Percentiles rank a stretch among this genome's conserved stretches.
phyloP scores from a whole-genome alignment of 2,113 vertebrate species.

The Phodopus roborovskii region DNA sequence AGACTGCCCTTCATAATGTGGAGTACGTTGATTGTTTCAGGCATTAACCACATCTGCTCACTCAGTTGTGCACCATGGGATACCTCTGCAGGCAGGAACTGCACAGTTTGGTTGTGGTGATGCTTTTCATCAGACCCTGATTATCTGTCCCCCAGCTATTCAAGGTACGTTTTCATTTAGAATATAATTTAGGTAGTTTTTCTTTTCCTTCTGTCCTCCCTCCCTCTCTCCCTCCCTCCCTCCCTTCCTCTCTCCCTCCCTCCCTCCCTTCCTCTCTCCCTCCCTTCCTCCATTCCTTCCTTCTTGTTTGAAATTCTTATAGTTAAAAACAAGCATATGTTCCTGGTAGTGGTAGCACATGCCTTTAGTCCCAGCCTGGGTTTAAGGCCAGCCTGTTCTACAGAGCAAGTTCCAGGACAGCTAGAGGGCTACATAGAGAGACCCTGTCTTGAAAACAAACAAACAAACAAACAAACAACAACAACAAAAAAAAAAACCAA shows the following conservation, averaged over 20 bases:
- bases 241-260: rapidly evolving
- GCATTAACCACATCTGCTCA: slow-evolving; percentile 92
- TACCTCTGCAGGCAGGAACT: slow-evolving; percentile 94
- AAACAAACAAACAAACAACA: slow-evolving; percentile 11
- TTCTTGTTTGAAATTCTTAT: slow-evolving; percentile 10
- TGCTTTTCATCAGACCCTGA: slow-evolving; percentile 96
- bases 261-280: rapidly evolving
- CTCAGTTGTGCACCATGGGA: slow-evolving; percentile 95
- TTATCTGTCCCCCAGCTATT: slow-evolving; percentile 95
- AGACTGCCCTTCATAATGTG: background rate
- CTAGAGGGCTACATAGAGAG: background rate
- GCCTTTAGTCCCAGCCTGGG: background rate
- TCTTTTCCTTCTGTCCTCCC: rapidly evolving
- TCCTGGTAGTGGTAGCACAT: background rate
- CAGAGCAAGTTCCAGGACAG: background rate
- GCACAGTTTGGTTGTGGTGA: slow-evolving; percentile 96
- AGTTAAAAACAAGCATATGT: background rate
- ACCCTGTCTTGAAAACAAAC: background rate
- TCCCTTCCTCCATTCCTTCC: too few relatives aligned
- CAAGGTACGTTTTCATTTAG: slow-evolving; percentile 90
- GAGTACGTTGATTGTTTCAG: slow-evolving; percentile 80
- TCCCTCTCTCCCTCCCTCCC: rapidly evolving
- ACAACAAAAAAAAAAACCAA: background rate
- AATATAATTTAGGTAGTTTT: background rate
- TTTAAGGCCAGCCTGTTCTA: background rate